A percentile compares a stretch with the other conserved stretches of the same genome.
Conservation (phyloP, 2,113 vertebrate species). For the Ardeotis arabs region DNA sequence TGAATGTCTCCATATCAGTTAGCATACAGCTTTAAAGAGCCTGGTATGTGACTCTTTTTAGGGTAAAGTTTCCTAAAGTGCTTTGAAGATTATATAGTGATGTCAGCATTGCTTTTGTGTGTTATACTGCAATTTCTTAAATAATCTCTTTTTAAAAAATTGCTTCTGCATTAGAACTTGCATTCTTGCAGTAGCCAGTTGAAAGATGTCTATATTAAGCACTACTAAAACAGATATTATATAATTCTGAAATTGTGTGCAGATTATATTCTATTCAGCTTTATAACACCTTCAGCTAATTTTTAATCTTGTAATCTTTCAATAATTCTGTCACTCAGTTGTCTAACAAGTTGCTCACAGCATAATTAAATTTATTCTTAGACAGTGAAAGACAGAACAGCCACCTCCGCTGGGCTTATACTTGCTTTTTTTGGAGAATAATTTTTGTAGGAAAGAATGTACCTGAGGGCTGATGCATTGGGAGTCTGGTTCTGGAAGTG, state of each 20-base stretch:
- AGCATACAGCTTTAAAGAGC: neutral
- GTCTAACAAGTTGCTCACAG: conserved; percentile 30
- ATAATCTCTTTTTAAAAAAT: neutral
- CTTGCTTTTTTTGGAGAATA: neutral
- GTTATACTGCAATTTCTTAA: neutral
- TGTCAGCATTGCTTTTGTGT: neutral
- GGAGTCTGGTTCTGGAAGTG: neutral
- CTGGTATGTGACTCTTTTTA: neutral
- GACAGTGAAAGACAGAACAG: neutral
- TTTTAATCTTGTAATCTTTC: conserved; percentile 23
- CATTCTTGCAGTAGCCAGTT: neutral
- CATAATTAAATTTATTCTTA: conserved; percentile 27
- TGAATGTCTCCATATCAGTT: neutral
- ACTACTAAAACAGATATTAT: neutral
- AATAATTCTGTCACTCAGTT: conserved; percentile 37
- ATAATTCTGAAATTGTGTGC: neutral
- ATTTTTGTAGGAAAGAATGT: neutral
- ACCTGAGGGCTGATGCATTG: neutral
- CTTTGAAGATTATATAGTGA: neutral
- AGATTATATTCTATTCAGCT: neutral
- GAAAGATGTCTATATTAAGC: neutral
- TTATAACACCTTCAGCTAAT: conserved; percentile 33
- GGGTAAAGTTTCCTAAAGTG: neutral
- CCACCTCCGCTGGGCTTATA: neutral
- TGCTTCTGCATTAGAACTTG: neutral